Evolutionary conservation across 1,140 invertebrate genomes (phyloP).

Genomic region (Microplitis demolitor): DNA sequence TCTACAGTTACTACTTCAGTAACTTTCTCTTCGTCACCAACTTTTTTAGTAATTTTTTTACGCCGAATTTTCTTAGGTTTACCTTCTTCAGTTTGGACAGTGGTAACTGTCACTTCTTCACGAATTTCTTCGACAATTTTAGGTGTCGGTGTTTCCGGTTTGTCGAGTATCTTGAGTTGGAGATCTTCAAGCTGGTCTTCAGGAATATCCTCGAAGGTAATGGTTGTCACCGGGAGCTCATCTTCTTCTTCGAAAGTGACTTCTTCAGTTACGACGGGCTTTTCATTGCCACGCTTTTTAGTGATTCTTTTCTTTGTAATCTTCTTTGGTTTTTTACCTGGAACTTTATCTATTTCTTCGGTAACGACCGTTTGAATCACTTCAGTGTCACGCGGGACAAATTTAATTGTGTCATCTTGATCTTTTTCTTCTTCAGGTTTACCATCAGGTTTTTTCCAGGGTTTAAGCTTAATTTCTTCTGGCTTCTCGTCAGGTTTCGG

Average conservation of each 20-base stretch:
- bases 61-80: conserved; percentile 28
- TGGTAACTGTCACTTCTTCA: conserved; percentile 29
- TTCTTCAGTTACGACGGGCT: conserved; percentile 45
- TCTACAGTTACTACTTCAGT: conserved; percentile 57
- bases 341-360: conserved; percentile 40
- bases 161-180: conserved; percentile 14
- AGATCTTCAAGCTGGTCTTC: conserved; percentile 1
- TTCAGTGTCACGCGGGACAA: conserved; percentile 44
- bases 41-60: conserved; percentile 51
- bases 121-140: conserved; percentile 33
- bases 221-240: conserved; percentile 2
- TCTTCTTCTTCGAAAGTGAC: conserved; percentile 53
- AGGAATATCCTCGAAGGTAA: conserved; percentile 6
- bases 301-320: conserved; percentile 14
- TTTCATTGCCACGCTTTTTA: conserved; percentile 30
- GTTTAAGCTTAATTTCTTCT: conserved; percentile 34
- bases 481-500: conserved; percentile 21
- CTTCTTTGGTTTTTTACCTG: conserved; percentile 36
- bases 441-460: conserved; percentile 33
- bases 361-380: conserved; percentile 52
- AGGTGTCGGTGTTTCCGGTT: conserved; percentile 11
- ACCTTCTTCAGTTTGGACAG: conserved; percentile 39
- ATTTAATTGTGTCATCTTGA: conserved; percentile 30
- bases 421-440: conserved; percentile 35
- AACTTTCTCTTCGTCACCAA: conserved; percentile 53